Conservation (phyloP, 2,113 vertebrate species). For the Cavia porcellus region DNA sequence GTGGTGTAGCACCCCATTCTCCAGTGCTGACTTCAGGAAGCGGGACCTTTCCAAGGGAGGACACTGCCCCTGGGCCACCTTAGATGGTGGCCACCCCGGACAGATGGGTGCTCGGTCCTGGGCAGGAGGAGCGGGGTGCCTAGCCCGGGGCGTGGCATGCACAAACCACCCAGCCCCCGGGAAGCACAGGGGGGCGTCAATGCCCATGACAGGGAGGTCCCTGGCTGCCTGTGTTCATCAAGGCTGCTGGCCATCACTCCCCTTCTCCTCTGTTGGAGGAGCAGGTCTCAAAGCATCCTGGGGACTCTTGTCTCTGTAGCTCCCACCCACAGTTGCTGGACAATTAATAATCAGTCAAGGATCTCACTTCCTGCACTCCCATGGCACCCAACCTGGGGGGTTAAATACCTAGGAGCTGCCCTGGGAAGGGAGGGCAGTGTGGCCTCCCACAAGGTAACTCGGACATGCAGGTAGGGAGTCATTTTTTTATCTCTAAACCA, state of each 20-base stretch:
- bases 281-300: not conserved
- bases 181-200: rapidly evolving
- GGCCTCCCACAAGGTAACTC: not conserved
- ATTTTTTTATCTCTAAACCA: not conserved
- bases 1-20: rapidly evolving
- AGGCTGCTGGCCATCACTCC: rapidly evolving
- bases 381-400: not conserved
- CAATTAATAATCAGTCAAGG: not conserved
- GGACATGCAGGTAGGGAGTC: not conserved
- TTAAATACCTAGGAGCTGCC: not conserved
- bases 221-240: rapidly evolving
- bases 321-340: rapidly evolving
- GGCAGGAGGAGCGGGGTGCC: rapidly evolving
- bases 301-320: not conserved
- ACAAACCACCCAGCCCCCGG: not conserved
- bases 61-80: not conserved
- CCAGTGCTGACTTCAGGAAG: not conserved
- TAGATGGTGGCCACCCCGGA: not conserved
- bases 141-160: not conserved
- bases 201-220: too few relatives aligned
- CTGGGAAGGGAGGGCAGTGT: rapidly evolving
- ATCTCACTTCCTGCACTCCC: not conserved
- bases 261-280: not conserved
- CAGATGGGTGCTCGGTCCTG: constrained; percentile 32
- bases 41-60: not conserved